Evolutionary conservation across 2,113 vertebrate species (phyloP).

Genomic region (Dipodomys ordii): DNA sequence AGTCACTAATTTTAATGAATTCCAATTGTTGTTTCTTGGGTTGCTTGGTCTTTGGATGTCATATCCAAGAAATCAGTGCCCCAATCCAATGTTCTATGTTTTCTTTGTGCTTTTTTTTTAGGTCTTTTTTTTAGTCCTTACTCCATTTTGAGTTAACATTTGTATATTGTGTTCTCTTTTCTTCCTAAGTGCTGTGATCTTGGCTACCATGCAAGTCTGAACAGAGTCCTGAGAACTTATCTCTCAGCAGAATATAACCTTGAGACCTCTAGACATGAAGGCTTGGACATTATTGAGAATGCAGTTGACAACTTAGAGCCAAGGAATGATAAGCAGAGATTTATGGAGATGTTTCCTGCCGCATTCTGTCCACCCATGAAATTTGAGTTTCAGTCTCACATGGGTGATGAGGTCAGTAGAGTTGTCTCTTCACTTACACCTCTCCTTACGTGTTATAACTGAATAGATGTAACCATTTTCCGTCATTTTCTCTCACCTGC

Average conservation of each 20-base stretch:
- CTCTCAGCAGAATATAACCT: slow-evolving; percentile 99
- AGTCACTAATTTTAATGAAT: neutral
- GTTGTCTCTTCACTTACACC: neutral
- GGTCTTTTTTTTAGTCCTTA: slow-evolving; percentile 21
- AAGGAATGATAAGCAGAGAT: slow-evolving; percentile 97
- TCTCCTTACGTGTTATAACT: neutral
- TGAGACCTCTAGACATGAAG: slow-evolving; percentile 98
- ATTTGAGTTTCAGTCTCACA: slow-evolving; percentile 98
- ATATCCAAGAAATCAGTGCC: neutral
- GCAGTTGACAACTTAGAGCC: slow-evolving; percentile 98
- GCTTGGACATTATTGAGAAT: slow-evolving; percentile 98
- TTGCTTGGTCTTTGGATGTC: neutral
- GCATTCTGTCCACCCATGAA: slow-evolving; percentile 97
- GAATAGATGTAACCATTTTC: neutral
- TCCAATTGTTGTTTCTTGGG: neutral
- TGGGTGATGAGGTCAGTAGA: slow-evolving; percentile 97
- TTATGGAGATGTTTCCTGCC: slow-evolving; percentile 98
- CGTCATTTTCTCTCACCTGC: neutral
- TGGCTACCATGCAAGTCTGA: slow-evolving; percentile 97
- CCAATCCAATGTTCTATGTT: neutral
- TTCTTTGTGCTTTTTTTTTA: neutral
- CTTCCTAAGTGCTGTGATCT: slow-evolving; percentile 95
- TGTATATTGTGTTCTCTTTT: slow-evolving; percentile 17
- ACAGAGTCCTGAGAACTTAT: slow-evolving; percentile 96
- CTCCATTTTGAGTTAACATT: slow-evolving; percentile 45